Base-by-base conservation (phyloP, 2,888 invertebrate species). In the Heliconius ethilla region DNA sequence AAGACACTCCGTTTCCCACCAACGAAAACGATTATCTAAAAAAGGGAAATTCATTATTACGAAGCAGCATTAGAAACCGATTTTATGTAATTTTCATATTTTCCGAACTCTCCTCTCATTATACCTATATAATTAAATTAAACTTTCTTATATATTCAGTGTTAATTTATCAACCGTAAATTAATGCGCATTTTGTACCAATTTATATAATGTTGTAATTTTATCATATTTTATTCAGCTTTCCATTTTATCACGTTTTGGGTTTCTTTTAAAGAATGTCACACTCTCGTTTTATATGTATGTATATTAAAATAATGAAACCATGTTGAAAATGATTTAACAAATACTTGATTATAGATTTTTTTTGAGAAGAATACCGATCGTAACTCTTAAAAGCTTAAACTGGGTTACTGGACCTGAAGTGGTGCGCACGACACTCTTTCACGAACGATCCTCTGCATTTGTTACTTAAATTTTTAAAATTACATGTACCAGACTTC, bases 61-160 rank as follows among this genome's bases (percentile, higher is more conserved):
- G 55, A 22, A 33, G 11, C 27, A 63, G 5, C 7, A 18, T 66
- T 22, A 22, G 66, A 9, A 66, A 33, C 15, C 15, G 18, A 33
- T 37, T n/a, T 40, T 70, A 55, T 55, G 15, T 59, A n/a, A 72
- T 59, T 37, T 9, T 29, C 9, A 51, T 18, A 59, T 72, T 72
- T 72, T 72, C 25, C 59, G 59, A 72, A 74, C 40, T 63, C 11
- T 29, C 40, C 13, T 25, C 33, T 55, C 33, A 11, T 70, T 37
- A 45, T 72, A 51, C 22, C 18, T 51, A 70, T 70, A 75, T 65
- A 0, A 3, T 33, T 25, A 10, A n/a, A 76, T 33, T 25, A 10
- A n/a, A 76, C 80, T 78, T 80, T 80, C 80, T 80, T 65, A 76
- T 80, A 75, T 80, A 80, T 80, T 66, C 78, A 55, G 40, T 73